Conservation (phyloP, 2,113 vertebrate genomes). For the Cyphomyrus plagiostoma region DNA sequence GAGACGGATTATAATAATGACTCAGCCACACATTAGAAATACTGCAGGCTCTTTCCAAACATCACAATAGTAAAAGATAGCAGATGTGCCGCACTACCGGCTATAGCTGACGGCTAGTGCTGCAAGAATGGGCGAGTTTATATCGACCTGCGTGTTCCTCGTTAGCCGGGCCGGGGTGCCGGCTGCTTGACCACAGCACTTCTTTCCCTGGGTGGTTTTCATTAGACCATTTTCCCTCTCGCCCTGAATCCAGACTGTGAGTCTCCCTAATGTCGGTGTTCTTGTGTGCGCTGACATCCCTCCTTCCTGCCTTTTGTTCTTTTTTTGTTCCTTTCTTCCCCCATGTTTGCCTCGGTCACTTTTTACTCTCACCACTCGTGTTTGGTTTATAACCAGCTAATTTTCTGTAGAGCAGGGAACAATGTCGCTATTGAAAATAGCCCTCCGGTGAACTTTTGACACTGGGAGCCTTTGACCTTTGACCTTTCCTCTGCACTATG, state of each 20-base stretch:
- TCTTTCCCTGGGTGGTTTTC: conserved; percentile 22
- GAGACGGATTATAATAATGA: conserved; percentile 25
- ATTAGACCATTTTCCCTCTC: conserved; percentile 25
- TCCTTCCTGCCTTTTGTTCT: conserved; percentile 37
- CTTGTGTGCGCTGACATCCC: not conserved
- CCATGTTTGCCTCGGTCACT: not conserved
- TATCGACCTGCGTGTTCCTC: not conserved
- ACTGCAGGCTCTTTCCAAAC: conserved; percentile 10
- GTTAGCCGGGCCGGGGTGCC: not conserved
- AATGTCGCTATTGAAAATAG: conserved; percentile 37
- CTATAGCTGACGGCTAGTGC: conserved; percentile 21
- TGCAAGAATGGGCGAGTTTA: conserved; percentile 14
- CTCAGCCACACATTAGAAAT: conserved; percentile 6
- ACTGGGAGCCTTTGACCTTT: not conserved
- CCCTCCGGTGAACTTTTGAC: not conserved
- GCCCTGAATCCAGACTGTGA: conserved; percentile 22
- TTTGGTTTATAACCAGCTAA: conserved; percentile 26
- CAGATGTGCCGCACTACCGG: not conserved
- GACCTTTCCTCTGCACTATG: not conserved
- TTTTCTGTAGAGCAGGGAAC: conserved; percentile 13
- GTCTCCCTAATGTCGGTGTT: not conserved
- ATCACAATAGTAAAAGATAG: conserved; percentile 14
- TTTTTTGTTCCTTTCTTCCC: conserved; percentile 5
- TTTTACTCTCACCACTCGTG: conserved; percentile 45
- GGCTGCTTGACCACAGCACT: conserved; percentile 21